Evolutionary conservation across 2,113 vertebrate genomes (phyloP).

Genomic region (Clupea harengus): DNA sequence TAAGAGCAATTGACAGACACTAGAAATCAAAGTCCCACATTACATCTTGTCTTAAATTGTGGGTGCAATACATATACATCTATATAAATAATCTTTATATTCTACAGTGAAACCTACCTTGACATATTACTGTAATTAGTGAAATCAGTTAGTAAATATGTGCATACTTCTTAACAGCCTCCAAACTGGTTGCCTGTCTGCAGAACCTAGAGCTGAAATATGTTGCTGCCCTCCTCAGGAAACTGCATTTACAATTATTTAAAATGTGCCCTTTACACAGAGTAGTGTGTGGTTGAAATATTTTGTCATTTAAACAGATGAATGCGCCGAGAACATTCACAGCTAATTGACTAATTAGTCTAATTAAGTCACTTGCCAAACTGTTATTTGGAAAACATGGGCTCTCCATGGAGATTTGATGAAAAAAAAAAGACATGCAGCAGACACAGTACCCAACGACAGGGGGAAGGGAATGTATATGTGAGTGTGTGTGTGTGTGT

Average conservation of each 20-base stretch:
- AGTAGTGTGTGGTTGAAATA: constrained; percentile 32
- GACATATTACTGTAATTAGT: not conserved
- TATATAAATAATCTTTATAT: not conserved
- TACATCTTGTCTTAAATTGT: too few species aligned
- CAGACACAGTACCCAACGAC: not conserved
- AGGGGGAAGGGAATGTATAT: not conserved
- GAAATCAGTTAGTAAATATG: not conserved
- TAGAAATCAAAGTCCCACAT: too few species aligned
- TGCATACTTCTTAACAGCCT: not conserved
- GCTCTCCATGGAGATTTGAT: constrained; percentile 35
- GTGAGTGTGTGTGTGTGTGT: constrained; percentile 2
- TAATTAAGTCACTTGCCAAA: constrained; percentile 53
- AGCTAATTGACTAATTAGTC: constrained; percentile 55
- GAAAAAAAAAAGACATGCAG: not conserved
- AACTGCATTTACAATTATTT: constrained; percentile 47
- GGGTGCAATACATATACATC: too few species aligned
- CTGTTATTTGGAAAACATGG: constrained; percentile 42
- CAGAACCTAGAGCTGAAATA: not conserved
- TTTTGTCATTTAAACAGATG: constrained; percentile 49
- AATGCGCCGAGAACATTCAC: constrained; percentile 42
- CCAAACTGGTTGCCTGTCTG: not conserved
- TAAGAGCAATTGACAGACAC: too few species aligned
- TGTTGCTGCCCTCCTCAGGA: not conserved
- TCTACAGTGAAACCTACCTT: not conserved
- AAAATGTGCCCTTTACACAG: constrained; percentile 46